These are phyloP conservation scores for Drosophila suboccidentalis DNA, from an alignment of 2,888 invertebrate species.

Conservation along the genomic window DNA sequence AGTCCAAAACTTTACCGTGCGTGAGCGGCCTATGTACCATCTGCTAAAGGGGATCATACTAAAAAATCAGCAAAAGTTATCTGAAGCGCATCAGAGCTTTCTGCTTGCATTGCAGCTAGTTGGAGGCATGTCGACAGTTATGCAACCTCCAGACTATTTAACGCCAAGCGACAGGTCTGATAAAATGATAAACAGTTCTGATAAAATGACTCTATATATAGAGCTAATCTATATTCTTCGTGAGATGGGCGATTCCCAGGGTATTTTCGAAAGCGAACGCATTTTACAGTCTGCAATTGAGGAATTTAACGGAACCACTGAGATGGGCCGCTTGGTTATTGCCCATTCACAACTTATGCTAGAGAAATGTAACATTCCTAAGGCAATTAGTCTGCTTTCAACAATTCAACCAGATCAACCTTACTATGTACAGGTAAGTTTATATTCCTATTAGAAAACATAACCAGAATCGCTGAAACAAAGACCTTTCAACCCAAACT, in stretches of 20 bases:
- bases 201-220: slow-evolving; percentile 94
- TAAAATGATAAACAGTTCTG: slow-evolving; percentile 88
- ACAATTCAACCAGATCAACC: slow-evolving; percentile 92
- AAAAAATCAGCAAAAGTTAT: slow-evolving; percentile 90
- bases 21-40: slow-evolving; percentile 96
- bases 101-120: slow-evolving; percentile 90
- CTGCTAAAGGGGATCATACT: slow-evolving; percentile 93
- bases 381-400: slow-evolving; percentile 92
- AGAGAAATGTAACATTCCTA: slow-evolving; percentile 92
- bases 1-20: slow-evolving; percentile 96
- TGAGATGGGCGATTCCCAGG: slow-evolving; percentile 62
- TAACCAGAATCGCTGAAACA: too few relatives aligned
- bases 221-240: slow-evolving; percentile 90
- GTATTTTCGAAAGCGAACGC: slow-evolving; percentile 91
- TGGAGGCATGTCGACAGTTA: slow-evolving; percentile 82
- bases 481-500: too few relatives aligned
- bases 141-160: slow-evolving; percentile 31
- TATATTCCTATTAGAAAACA: too few relatives aligned
- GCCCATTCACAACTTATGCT: slow-evolving; percentile 94
- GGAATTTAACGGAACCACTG: slow-evolving; percentile 91
- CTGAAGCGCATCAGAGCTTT: slow-evolving; percentile 91
- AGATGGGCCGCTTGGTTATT: slow-evolving; percentile 94
- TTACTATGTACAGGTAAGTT: slow-evolving; percentile 91
- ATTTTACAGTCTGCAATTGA: slow-evolving; percentile 91
- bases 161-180: slow-evolving; percentile 28